Base-by-base conservation (phyloP, 2,113 vertebrate genomes). In the Malaclemys terrapin region DNA sequence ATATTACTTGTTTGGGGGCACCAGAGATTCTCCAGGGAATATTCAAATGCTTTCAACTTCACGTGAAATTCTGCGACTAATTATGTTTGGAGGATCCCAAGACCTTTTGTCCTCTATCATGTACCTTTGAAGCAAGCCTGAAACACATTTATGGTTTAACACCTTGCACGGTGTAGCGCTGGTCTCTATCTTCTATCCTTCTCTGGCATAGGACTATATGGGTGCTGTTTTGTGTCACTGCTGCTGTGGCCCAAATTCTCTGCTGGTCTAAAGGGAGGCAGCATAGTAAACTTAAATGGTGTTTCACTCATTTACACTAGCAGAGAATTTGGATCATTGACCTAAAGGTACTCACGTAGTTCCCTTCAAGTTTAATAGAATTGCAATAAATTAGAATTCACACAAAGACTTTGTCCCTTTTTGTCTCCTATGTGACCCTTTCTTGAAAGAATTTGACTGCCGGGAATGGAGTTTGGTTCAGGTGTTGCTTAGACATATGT, bases 181-280 rank as follows among this genome's bases (percentile, higher is more conserved):
- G 79, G 88, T 89, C 57, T 56, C 80, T 93, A 88, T 90, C 80
- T 82, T 65, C 1, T 85, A 65, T 96, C 88, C 84, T 69, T 57
- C 90, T 87, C 90, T 97, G 96, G 90, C 94, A 93, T 47, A n/a
- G 49, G 50, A 6, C 87, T 85, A 89, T 69, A 45, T 90, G 82
- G 54, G 54, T 90, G 59, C 90, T 90, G 31, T 85, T 94, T 93
- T 87, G 29, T 7, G 76, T 90, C 69, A 49, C 27, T 89, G 80
- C 42, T 91, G 53, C 88, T 88, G 56, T 93, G 93, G 91, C 82
- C 82, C 80, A 84, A 47, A 95, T 89, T 84, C 25, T 93, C 62
- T 90, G 0, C 0, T 85, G 91, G 27, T 69, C 90, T 93, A 76
- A 50, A 78, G 45, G 31, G 45, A 16, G 81, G 85, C 84, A 89